A percentile compares a stretch with the other conserved stretches of the same genome.
Evolutionary conservation across 2,888 invertebrate genomes (phyloP).

Genomic region (Tenthredo scrophulariae): DNA sequence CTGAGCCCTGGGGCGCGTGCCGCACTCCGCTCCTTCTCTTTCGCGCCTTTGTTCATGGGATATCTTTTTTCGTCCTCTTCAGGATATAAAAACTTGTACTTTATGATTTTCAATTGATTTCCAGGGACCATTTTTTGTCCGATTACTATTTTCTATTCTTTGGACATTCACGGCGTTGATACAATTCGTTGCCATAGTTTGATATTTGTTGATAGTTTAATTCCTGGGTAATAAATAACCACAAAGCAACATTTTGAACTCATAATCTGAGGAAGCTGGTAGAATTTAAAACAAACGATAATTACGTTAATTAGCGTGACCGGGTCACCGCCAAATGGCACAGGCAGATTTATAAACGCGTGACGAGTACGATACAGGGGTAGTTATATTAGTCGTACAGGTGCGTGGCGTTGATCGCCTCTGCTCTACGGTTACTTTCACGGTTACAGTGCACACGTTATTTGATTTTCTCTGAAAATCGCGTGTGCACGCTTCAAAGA

Average conservation of each 20-base stretch:
- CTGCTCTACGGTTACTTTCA: constrained; percentile 48
- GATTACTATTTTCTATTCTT: neutral
- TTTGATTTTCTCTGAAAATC: constrained; percentile 52
- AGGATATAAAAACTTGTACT: neutral
- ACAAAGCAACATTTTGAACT: neutral
- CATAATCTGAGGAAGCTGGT: neutral
- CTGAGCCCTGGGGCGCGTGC: constrained; percentile 67
- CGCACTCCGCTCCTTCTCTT: constrained; percentile 56
- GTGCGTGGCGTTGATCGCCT: constrained; percentile 50
- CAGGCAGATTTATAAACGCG: constrained; percentile 37
- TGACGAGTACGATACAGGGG: constrained; percentile 28
- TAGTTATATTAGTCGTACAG: constrained; percentile 16
- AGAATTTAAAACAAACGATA: constrained; percentile 17
- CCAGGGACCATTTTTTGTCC: neutral
- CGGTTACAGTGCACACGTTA: constrained; percentile 50
- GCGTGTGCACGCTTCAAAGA: constrained; percentile 62
- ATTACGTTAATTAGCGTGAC: constrained; percentile 50
- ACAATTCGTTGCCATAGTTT: neutral
- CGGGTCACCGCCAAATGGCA: constrained; percentile 45
- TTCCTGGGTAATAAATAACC: neutral
- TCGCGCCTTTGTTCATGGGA: constrained; percentile 47
- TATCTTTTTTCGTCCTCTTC: neutral
- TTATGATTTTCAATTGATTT: neutral
- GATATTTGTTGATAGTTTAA: neutral
- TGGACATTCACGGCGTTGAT: neutral